Conservation (phyloP, 2,113 vertebrate species). For the Chloropsis cyanopogon region DNA sequence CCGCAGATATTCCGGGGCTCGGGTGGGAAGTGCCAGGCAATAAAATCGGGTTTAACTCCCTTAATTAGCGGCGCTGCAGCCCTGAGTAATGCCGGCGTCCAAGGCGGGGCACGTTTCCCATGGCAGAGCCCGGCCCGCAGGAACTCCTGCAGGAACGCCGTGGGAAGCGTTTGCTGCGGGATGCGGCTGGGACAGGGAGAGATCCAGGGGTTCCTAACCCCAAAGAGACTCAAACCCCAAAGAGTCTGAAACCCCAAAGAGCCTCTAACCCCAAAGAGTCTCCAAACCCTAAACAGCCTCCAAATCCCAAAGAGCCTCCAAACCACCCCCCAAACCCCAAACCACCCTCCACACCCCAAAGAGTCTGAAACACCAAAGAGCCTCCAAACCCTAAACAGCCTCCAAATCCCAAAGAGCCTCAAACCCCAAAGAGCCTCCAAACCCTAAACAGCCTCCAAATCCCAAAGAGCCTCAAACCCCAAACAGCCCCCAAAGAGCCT, state of each 20-base stretch:
- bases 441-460: not conserved
- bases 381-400: not conserved
- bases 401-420: no score
- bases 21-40: constrained; percentile 38
- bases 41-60: constrained; percentile 52
- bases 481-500: fast-evolving
- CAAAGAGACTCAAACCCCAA: fast-evolving
- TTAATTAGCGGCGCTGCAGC: constrained; percentile 55
- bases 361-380: fast-evolving
- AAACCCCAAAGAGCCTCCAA: not conserved
- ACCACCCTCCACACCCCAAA: no score
- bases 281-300: no score
- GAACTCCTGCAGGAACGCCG: not conserved
- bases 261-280: no score
- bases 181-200: constrained; percentile 9
- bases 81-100: constrained; percentile 66
- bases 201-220: not conserved
- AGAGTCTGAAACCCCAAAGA: not conserved
- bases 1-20: not conserved
- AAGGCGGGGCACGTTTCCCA: constrained; percentile 67
- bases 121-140: constrained; percentile 29
- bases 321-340: no score
- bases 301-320: not conserved
- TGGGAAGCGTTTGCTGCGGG: constrained; percentile 42
- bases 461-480: not conserved